phyloP scores from a whole-genome alignment of 2,113 vertebrate genomes.

The Saguinus imperator region DNA sequence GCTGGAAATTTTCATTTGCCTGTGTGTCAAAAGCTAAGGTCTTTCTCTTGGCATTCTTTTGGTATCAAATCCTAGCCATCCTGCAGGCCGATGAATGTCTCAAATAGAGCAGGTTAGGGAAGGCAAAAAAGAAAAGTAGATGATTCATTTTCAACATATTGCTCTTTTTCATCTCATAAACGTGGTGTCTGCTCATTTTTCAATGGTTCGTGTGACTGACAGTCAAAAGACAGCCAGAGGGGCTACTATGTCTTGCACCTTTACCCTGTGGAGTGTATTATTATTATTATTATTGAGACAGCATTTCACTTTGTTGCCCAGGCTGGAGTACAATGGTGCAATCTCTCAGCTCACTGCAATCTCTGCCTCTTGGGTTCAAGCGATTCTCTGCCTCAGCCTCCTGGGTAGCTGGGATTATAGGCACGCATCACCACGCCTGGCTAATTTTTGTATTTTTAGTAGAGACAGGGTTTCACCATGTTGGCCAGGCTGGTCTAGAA shows the following conservation, averaged over 20 bases:
- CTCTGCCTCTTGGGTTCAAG: no score
- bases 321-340: no score
- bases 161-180: neutral
- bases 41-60: neutral
- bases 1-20: neutral
- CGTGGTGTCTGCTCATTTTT: neutral
- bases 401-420: no score
- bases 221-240: neutral
- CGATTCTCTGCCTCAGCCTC: no score
- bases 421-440: no score
- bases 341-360: no score
- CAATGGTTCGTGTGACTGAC: neutral
- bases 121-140: neutral
- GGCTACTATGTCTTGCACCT: neutral
- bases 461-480: no score
- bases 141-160: neutral
- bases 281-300: no score
- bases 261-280: neutral
- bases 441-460: no score
- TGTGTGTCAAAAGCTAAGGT: neutral
- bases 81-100: neutral
- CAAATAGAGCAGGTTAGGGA: neutral
- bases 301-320: no score
- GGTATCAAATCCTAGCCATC: neutral
- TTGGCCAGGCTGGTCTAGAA: no score